Base-by-base conservation (phyloP, 2,888 invertebrate species). In the Macaria notata region DNA sequence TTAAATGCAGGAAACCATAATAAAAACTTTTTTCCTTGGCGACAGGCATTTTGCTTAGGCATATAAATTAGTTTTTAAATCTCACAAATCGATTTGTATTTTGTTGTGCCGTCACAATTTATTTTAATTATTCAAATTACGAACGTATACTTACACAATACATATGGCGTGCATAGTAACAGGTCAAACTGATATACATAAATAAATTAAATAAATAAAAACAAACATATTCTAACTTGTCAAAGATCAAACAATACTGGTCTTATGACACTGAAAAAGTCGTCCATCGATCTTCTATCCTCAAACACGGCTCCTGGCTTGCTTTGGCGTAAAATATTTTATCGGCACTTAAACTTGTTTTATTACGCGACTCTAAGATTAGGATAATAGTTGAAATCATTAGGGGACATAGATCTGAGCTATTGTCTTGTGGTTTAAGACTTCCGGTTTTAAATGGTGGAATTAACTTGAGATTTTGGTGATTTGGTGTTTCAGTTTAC, bases 251-350 rank as follows among this genome's bases (percentile, higher is more conserved):
- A 31, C 54, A 73, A 73, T 31, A 61, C 9, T 83, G 83, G 86
- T 42, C 60, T 56, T 51, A 36, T 36, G 2, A 36, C 3, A 4
- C 33, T 36, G 33, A 36, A 36, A 36, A 36, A 36, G 7, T 6
- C 41, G 75, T 68, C 74, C 82, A 83, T 84, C 79, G 84, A 86
- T 84, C 82, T 76, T 69, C 77, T 76, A 76, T 74, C 82, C 43
- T 29, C 44, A 30, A 33, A 43, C 43, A 33, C 41, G 4, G 41
- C 43, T 75, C 73, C 76, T 70, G 70, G 30, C 19, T 73, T 76
- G 81, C 77, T 75, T 71, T 76, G 81, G 81, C 78, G 80, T 86
- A 85, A 87, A 90, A 88, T 87, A 87, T 90, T 90, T 90, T 90
- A 90, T 89, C 73, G 85, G 82, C 78, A 83, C 73, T 88, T 84